Evolutionary conservation across 1,140 invertebrate species (phyloP).

Genomic region (Drosophila albomicans): DNA sequence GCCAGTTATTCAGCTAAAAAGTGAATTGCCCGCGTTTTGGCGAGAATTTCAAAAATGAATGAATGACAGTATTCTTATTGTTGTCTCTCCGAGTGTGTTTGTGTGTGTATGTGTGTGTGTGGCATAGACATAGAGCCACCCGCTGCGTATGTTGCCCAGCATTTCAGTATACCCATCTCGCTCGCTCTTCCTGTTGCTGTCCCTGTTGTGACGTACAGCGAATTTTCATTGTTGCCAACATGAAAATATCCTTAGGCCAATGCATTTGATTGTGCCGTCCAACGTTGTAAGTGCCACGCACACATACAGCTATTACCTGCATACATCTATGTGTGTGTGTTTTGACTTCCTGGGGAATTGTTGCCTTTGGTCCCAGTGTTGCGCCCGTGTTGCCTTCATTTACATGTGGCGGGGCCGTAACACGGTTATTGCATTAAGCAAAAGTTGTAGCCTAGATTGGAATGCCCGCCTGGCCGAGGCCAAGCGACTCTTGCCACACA

Average conservation of each 20-base stretch:
- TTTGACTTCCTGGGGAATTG: constrained; percentile 76
- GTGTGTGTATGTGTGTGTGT: constrained; percentile 13
- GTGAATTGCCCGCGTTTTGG: constrained; percentile 37
- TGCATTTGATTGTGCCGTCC: constrained; percentile 60
- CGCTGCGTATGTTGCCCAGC: constrained; percentile 42
- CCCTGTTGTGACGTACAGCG: constrained; percentile 15
- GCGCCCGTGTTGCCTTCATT: constrained; percentile 61
- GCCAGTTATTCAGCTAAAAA: constrained; percentile 23
- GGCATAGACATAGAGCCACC: constrained; percentile 31
- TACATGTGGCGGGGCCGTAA: constrained; percentile 70
- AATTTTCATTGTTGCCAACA: constrained; percentile 67
- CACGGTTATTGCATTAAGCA: constrained; percentile 79
- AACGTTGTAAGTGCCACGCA: constrained; percentile 22
- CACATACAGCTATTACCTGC: constrained; percentile 8
- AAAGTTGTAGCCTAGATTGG: constrained; percentile 78
- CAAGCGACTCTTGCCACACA: background rate
- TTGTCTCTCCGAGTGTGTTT: constrained; percentile 1
- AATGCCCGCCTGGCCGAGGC: constrained; percentile 42
- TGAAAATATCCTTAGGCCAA: constrained; percentile 67
- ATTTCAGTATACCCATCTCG: background rate
- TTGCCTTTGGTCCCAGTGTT: constrained; percentile 21
- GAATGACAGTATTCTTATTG: constrained; percentile 46
- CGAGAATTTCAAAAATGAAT: constrained; percentile 46
- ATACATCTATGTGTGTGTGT: constrained; percentile 40
- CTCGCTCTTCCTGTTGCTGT: background rate